phyloP scores from a whole-genome alignment of 2,888 invertebrate genomes.

The Nomada fucata region DNA sequence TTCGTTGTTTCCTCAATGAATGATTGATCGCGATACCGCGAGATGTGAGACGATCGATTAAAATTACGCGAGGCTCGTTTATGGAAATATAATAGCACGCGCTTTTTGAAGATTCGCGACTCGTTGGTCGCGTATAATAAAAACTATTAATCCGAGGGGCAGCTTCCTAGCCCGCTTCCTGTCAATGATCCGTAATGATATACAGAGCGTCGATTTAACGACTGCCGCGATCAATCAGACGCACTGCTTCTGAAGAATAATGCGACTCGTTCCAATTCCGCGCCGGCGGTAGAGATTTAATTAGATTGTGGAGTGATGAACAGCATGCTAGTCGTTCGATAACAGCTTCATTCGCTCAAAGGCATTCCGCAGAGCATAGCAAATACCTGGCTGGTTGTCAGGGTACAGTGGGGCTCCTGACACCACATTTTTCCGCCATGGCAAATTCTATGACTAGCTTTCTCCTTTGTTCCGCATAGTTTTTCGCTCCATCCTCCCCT shows the following conservation, averaged over 20 bases:
- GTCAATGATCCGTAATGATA: neutral
- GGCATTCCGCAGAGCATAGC: conserved; percentile 50
- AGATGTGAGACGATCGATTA: neutral
- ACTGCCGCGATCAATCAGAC: conserved; percentile 16
- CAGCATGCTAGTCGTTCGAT: conserved; percentile 39
- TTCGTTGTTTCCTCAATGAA: neutral
- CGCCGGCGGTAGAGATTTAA: conserved; percentile 6
- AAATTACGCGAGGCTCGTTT: neutral
- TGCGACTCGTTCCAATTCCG: conserved; percentile 12
- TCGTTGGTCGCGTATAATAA: neutral
- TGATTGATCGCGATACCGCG: neutral
- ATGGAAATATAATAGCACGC: neutral
- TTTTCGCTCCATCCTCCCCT: conserved; percentile 41
- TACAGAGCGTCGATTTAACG: neutral
- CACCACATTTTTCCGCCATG: conserved; percentile 46
- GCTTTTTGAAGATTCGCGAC: too few species aligned
- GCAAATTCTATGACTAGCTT: conserved; percentile 68
- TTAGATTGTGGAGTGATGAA: conserved; percentile 39
- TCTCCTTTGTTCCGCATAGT: conserved; percentile 63
- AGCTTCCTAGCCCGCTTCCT: neutral
- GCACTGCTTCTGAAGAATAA: neutral
- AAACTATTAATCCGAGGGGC: neutral
- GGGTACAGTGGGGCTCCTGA: conserved; percentile 47
- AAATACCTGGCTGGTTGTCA: conserved; percentile 53
- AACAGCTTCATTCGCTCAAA: conserved; percentile 59